Percentiles rank a stretch among this genome's conserved stretches.
These are phyloP conservation scores for Macrotrachela quadricornifera DNA, from an alignment of 1,140 invertebrate species.

Conservation along the genomic window DNA sequence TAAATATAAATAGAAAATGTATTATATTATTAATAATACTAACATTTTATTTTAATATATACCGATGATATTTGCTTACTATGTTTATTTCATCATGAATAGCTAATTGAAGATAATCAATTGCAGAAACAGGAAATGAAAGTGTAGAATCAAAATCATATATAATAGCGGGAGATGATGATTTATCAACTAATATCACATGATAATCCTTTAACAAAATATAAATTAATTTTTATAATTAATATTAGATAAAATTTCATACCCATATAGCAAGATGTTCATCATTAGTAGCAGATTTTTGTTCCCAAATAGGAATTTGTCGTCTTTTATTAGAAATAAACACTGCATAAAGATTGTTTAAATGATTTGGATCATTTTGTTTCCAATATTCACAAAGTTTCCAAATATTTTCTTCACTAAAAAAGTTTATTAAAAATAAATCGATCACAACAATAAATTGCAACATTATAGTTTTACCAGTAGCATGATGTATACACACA, in stretches of 20 bases:
- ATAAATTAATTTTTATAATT: too few species aligned
- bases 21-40: too few species aligned
- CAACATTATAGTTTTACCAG: too few species aligned
- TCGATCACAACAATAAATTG: too few species aligned
- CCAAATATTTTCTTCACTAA: constrained; percentile 79
- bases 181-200: constrained; percentile 64
- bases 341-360: constrained; percentile 56
- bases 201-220: constrained; percentile 43
- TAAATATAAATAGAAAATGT: constrained; percentile 20
- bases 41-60: too few species aligned
- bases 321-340: constrained; percentile 61
- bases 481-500: too few species aligned
- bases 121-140: constrained; percentile 62
- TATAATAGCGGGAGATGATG: constrained; percentile 49
- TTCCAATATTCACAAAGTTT: constrained; percentile 63
- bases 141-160: constrained; percentile 73
- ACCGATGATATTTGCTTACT: too few species aligned
- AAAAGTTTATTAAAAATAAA: constrained; percentile 13
- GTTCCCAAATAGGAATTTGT: constrained; percentile 63
- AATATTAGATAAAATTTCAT: constrained; percentile 19
- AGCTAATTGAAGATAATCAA: constrained; percentile 8
- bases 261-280: constrained; percentile 73
- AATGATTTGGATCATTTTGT: constrained; percentile 43
- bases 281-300: constrained; percentile 56
- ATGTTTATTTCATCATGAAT: too few species aligned